Percentiles rank a stretch among this genome's conserved stretches.
phyloP scores from a whole-genome alignment of 2,888 invertebrate genomes.

The Brachyopa scutellaris region DNA sequence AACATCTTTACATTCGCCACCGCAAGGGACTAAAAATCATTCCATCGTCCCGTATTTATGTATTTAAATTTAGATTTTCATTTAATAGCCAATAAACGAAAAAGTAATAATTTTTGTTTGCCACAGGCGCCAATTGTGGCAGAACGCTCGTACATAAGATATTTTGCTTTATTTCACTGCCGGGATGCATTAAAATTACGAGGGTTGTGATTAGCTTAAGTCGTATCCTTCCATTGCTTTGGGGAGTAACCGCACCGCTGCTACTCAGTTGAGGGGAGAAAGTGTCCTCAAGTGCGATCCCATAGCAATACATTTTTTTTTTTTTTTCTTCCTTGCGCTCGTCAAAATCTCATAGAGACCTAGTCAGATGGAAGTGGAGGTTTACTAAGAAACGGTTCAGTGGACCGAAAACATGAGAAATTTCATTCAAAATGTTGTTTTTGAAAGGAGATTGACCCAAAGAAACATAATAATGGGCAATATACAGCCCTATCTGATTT shows the following conservation, averaged over 20 bases:
- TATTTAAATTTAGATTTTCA: conserved; percentile 56
- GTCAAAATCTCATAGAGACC: conserved; percentile 22
- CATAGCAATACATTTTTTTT: conserved; percentile 41
- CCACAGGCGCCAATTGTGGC: conserved; percentile 40
- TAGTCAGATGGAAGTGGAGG: conserved; percentile 26
- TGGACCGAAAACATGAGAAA: conserved; percentile 22
- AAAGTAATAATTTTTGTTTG: conserved; percentile 44
- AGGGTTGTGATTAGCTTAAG: conserved; percentile 58
- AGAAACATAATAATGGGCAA: conserved; percentile 9
- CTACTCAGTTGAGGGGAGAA: conserved; percentile 12
- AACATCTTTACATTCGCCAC: background rate
- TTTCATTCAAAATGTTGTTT: no score
- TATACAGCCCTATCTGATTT: conserved; percentile 5
- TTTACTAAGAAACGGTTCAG: conserved; percentile 37
- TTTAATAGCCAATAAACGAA: conserved; percentile 40
- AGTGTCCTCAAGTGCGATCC: conserved; percentile 44
- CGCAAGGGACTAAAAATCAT: conserved; percentile 11
- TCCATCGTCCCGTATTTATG: conserved; percentile 31
- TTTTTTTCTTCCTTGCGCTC: background rate
- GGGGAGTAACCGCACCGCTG: conserved; percentile 12
- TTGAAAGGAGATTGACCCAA: background rate
- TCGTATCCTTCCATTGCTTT: conserved; percentile 26
- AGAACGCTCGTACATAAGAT: conserved; percentile 21
- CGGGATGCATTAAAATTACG: conserved; percentile 58
- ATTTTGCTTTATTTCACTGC: conserved; percentile 52